Base-by-base conservation (phyloP, 35 echinoderm and acorn worm genomes). In the Hemicentrotus pulcherrimus region DNA sequence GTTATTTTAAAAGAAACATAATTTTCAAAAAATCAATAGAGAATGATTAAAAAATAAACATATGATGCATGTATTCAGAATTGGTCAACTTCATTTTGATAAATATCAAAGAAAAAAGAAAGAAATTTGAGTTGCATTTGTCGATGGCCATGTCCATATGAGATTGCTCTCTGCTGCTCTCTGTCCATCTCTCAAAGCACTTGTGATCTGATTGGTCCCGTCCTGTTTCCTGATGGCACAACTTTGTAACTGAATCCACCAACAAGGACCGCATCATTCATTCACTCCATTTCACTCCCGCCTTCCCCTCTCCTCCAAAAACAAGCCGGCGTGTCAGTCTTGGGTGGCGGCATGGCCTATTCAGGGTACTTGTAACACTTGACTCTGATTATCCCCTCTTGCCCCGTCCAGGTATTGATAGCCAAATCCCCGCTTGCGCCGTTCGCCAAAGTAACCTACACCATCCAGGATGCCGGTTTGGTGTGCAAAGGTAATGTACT, bases 391-490 rank as follows among this genome's bases (percentile, higher is more conserved):
- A 85, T 94, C 65, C 60, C 47, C 55, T 94, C 33, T 94, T 71
- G 48, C 46, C 91, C 32, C 96, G 85, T 85, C 91, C 59, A 99
- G 98, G 61, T 99, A 52, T 88, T 99, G 85, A 96, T 97, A 91
- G 97, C 98, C 32, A 99, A 99, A 94, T 97, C 98, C 78, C 98
- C 98, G 10, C 60, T 97, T 47, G 97, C 98, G 6, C 98, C 96
- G 12, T 96, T 96, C 41, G 96, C 96, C 71, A 94, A 86, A 30
- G 55, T 99, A 31, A 48, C 88, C 14, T 99, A 97, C 86, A 95
- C 95, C 32, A 97, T 99, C 18, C 92, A 97, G 71, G 96, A 97
- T 86, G 61, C 94, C 86, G 98, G 98, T 31, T 94, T 97, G 31
- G 95, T 96, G 31, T 33, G 95, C 6, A 91, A 92, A 95, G 98